Base-by-base conservation (phyloP, 2,113 vertebrate genomes). In the Shinisaurus crocodilurus region DNA sequence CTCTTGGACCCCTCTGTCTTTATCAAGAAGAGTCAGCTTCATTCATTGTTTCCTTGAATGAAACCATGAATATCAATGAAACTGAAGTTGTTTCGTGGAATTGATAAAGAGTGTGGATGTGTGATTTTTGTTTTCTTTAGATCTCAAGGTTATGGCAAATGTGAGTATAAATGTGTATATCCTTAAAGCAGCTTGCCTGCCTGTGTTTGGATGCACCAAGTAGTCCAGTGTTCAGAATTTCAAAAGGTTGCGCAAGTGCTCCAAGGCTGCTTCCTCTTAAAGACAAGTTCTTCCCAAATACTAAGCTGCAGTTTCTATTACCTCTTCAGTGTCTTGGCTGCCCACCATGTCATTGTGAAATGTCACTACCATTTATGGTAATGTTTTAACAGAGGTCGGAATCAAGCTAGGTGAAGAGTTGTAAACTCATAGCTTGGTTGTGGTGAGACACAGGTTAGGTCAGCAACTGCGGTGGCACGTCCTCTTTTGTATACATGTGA, bases 141-240 rank as follows among this genome's bases (percentile, higher is more conserved):
- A 40, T 50, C 5, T 63, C 5, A 74, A 57, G 32, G 32, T 1
- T 37, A n/a, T 77, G 32, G 57, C 34, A 32, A 29, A 27, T 25
- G 5, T n/a, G 29, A 37, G 27, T 9, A 29, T 23, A 82, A 63
- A 3, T 80, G 6, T n/a, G n/a, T n/a, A n/a, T 4, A 3, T 3
- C n/a, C 9, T 74, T 60, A 89, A 60, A 74, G 15, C 69, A 27
- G 20, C 40, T 20, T 40, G 9, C 45, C n/a, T 86, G 34, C 27
- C n/a, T 48, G 23, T 45, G 77, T 0, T 63, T 43, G 37, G 57
- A 20, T 48, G 57, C 18, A 32, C 29, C 20, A 89, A 77, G 82
- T 74, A 5, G 34, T 48, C 15, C 50, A 75, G 10, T 27, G 4
- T 87, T 63, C 29, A 0, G 0, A 6, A 74, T 25, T 0, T 0